These are phyloP conservation scores for Diorhabda carinulata DNA, from an alignment of 1,140 invertebrate species.

Conservation along the genomic window DNA sequence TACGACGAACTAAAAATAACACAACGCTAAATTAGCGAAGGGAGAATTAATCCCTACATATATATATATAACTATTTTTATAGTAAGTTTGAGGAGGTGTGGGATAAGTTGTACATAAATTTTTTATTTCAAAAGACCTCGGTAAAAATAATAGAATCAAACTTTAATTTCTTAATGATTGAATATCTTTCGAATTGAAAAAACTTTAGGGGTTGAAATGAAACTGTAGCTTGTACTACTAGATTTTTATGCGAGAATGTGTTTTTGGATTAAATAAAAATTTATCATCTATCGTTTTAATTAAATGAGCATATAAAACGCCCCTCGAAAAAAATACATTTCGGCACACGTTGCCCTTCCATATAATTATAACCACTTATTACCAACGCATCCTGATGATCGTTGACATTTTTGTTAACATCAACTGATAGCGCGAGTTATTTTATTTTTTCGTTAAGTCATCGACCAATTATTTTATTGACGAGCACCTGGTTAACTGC, in stretches of 20 bases:
- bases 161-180: too few species aligned
- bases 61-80: background rate
- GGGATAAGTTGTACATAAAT: too few species aligned
- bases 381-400: constrained; percentile 14
- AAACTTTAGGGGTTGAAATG: too few species aligned
- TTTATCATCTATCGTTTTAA: too few species aligned
- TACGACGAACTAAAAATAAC: constrained; percentile 18
- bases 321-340: background rate
- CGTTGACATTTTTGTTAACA: constrained; percentile 11
- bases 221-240: too few species aligned
- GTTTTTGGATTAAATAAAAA: too few species aligned
- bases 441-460: constrained; percentile 20
- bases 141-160: too few species aligned
- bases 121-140: too few species aligned
- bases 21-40: constrained; percentile 18
- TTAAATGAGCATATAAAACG: too few species aligned
- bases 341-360: background rate
- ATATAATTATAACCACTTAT: constrained; percentile 11
- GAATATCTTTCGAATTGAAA: too few species aligned
- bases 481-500: constrained; percentile 20
- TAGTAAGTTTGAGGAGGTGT: background rate
- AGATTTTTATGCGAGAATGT: too few species aligned
- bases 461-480: constrained; percentile 26
- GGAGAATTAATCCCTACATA: background rate
- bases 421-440: constrained; percentile 10